phyloP scores from a whole-genome alignment of 2,113 vertebrate genomes.

The Cynocephalus volans region DNA sequence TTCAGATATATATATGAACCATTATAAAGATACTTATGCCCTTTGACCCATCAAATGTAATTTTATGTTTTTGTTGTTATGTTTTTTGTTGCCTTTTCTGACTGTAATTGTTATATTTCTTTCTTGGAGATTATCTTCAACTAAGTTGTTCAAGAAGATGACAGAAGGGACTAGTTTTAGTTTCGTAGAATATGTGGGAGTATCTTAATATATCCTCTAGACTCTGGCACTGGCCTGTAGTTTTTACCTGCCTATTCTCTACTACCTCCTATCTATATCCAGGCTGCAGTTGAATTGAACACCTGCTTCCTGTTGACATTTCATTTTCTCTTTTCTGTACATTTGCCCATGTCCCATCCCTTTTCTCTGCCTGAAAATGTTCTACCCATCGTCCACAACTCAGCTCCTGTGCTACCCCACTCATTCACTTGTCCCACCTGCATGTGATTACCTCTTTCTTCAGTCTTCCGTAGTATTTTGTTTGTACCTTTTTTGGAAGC shows the following conservation, averaged over 20 bases:
- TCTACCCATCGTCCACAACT: fast-evolving
- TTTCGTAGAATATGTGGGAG: neutral
- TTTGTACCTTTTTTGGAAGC: neutral
- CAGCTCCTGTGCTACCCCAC: fast-evolving
- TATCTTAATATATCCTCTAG: neutral
- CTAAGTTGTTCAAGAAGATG: neutral
- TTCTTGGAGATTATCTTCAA: neutral
- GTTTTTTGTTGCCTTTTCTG: neutral
- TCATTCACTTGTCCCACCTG: neutral
- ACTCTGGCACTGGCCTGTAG: neutral
- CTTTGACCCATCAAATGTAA: neutral
- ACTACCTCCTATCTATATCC: neutral
- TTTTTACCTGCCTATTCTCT: neutral
- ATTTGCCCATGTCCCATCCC: neutral
- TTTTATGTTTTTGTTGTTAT: neutral
- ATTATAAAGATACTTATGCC: neutral
- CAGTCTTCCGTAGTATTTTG: neutral
- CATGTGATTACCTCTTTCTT: neutral
- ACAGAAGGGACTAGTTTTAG: neutral
- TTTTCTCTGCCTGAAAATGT: neutral
- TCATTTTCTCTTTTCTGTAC: neutral
- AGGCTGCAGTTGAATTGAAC: neutral
- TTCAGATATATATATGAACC: neutral
- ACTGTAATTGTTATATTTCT: neutral
- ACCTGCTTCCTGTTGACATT: neutral